These are phyloP conservation scores for Luperina testacea DNA, from an alignment of 2,888 invertebrate species.

Conservation along the genomic window DNA sequence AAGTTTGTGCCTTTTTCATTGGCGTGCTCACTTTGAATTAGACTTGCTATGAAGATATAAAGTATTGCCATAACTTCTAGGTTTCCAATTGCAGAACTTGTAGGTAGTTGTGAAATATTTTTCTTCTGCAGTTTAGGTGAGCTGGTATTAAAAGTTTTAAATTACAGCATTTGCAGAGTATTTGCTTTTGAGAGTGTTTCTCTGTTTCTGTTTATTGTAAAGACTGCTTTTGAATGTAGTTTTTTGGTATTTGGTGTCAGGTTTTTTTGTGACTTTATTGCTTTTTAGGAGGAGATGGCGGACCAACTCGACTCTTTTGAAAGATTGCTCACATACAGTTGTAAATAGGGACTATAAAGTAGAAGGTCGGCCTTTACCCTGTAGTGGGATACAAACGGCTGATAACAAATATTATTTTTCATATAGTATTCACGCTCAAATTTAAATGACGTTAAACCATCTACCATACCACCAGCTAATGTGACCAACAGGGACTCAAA, in stretches of 20 bases:
- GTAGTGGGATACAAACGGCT: neutral
- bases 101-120: constrained; percentile 56
- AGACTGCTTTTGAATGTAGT: neutral
- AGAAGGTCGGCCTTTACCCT: neutral
- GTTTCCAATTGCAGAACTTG: constrained; percentile 68
- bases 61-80: constrained; percentile 74
- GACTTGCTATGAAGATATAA: constrained; percentile 75
- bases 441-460: neutral
- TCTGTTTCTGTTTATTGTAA: constrained; percentile 20
- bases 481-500: too few relatives aligned
- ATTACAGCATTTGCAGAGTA: constrained; percentile 39
- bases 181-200: neutral
- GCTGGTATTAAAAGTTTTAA: constrained; percentile 55
- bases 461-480: too few relatives aligned
- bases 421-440: neutral
- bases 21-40: constrained; percentile 73
- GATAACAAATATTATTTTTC: neutral
- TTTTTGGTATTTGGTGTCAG: neutral
- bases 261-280: neutral
- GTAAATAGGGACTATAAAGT: neutral
- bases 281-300: neutral
- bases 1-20: constrained; percentile 75
- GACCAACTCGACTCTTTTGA: neutral
- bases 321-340: neutral
- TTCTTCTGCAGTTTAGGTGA: constrained; percentile 51